phyloP scores from a whole-genome alignment of 2,797 vertebrate genomes.

The Cyprinella venusta region DNA sequence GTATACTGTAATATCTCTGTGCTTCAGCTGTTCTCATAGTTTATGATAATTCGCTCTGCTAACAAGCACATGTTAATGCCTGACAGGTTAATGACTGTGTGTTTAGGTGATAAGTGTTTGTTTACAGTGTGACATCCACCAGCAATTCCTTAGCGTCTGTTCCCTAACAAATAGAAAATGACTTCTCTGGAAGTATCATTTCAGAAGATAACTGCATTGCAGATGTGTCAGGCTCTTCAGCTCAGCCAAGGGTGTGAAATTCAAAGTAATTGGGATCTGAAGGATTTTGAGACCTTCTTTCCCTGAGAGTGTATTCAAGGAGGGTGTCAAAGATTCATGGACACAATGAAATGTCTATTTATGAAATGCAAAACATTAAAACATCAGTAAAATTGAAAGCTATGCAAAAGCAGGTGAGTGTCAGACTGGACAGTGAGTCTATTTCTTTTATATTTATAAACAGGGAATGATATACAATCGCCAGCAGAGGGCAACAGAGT shows the following conservation, averaged over 20 bases:
- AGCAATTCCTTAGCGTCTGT: conserved; percentile 32
- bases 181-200: conserved; percentile 26
- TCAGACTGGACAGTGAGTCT: neutral
- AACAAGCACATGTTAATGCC: conserved; percentile 34
- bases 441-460: neutral
- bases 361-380: conserved; percentile 1
- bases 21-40: conserved; percentile 34
- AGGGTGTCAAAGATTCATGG: neutral
- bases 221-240: conserved; percentile 39
- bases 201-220: conserved; percentile 41
- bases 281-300: conserved; percentile 18
- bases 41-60: conserved; percentile 20
- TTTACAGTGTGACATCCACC: conserved; percentile 43
- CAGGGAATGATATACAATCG: neutral
- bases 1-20: conserved; percentile 36
- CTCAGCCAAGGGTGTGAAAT: conserved; percentile 24
- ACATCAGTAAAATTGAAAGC: conserved; percentile 4
- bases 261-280: conserved; percentile 39
- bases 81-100: conserved; percentile 51
- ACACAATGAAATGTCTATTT: neutral
- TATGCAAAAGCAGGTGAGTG: neutral
- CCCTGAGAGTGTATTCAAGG: conserved; percentile 4
- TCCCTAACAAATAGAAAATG: conserved; percentile 44
- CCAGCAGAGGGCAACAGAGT: conserved; percentile 32
- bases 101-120: conserved; percentile 51